Conservation (phyloP, 2,797 vertebrate genomes). For the Gorsachius magnificus region DNA sequence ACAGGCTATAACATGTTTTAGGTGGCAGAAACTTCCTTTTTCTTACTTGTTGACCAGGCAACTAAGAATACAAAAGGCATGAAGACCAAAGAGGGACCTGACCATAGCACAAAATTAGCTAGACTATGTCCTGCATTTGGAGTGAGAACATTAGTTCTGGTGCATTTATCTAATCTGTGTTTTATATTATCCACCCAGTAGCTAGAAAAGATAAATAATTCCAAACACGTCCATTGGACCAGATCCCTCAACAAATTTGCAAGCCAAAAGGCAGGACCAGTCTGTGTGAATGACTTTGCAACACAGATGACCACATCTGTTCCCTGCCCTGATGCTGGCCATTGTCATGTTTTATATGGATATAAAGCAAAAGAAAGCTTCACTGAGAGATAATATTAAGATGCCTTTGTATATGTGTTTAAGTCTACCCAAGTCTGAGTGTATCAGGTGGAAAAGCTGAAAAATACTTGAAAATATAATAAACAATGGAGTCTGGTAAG, state of each 20-base stretch:
- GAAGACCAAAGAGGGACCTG: not conserved
- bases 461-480: not conserved
- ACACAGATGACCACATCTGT: not conserved
- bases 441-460: not conserved
- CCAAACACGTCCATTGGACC: not conserved
- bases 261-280: not conserved
- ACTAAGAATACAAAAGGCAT: not conserved
- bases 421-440: not conserved
- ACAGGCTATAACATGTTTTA: not conserved
- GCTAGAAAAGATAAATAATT: not conserved
- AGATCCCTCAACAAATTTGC: not conserved
- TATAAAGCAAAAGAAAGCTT: not conserved
- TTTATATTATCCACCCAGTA: not conserved
- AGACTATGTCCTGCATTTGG: not conserved
- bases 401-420: not conserved
- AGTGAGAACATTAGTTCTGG: not conserved
- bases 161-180: not conserved
- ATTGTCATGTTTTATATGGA: not conserved
- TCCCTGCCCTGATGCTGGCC: not conserved
- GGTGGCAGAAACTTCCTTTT: not conserved
- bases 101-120: not conserved
- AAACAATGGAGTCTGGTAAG: not conserved
- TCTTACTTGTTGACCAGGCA: not conserved
- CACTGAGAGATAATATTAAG: not conserved
- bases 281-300: not conserved